Percentiles rank a stretch among this genome's conserved stretches.
These are phyloP conservation scores for Microcebus ravelobensis DNA, from an alignment of 2,113 vertebrate genomes.

Conservation along the genomic window DNA sequence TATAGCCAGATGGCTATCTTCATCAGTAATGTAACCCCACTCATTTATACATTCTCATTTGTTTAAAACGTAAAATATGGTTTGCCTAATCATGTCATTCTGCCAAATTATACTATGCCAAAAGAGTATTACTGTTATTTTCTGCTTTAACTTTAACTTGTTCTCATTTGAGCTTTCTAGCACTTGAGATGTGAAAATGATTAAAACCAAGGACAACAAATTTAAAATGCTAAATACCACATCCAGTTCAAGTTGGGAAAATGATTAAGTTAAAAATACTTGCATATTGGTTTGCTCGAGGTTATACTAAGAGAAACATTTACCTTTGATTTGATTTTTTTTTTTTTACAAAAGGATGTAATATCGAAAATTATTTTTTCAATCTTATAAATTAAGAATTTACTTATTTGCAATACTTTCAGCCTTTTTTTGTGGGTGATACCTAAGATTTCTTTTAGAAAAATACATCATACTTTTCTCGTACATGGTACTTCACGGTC, in stretches of 20 bases:
- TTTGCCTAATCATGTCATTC: background rate
- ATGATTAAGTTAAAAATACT: background rate
- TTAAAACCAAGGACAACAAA: background rate
- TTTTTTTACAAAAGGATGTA: background rate
- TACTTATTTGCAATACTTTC: background rate
- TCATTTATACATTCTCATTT: background rate
- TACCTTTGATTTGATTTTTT: background rate
- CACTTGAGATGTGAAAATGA: background rate
- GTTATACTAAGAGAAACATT: background rate
- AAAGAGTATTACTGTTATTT: background rate
- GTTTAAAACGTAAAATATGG: background rate
- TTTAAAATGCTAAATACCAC: constrained; percentile 25
- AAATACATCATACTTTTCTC: background rate
- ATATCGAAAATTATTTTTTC: background rate
- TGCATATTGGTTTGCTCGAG: background rate
- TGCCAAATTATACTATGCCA: background rate
- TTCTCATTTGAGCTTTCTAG: background rate
- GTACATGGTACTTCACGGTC: background rate
- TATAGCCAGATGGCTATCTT: background rate
- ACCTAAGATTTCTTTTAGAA: background rate
- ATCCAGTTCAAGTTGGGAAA: background rate
- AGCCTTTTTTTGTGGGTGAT: background rate
- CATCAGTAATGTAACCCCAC: background rate
- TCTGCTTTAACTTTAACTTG: background rate
- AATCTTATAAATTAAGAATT: background rate